Base-by-base conservation (phyloP, 2,113 vertebrate genomes). In the Semnornis frantzii region DNA sequence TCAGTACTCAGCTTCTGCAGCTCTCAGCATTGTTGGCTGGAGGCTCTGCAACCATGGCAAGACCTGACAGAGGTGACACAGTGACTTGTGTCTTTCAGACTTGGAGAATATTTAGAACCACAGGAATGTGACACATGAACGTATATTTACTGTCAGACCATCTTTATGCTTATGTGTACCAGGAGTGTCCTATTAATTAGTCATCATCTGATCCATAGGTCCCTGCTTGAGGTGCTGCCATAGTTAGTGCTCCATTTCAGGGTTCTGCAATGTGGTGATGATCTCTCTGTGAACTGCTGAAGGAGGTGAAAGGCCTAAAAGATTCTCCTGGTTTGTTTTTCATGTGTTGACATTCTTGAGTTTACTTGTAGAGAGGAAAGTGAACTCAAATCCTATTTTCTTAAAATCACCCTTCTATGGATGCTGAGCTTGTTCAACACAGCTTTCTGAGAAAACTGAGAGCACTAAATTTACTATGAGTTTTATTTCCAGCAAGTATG, bases 331-430 rank as follows among this genome's bases (percentile, higher is more conserved):
- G 15, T 84, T 52, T 48, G 19, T 33, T 85, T 60, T 28, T 31
- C 24, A 24, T 16, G 1, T 42, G 23, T 82, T 30, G 3, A 85
- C 15, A 59, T 66, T 73, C 30, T 28, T 60, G 19, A 37, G 6
- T 44, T 44, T 44, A 31, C 30, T 33, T 78, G 48, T 54, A 66
- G 28, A 60, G 58, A 82, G 15, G 44, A 82, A 83, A 90, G n/a
- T 46, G 31, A 84, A 21, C 16, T 88, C 23, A 74, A 55, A 44
- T 37, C 27, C 42, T 70, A 7, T 24, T 24, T 48, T 34, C 60
- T 92, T 82, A 9, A 77, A 50, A 42, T 9, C 6, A 18, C 11
- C 4, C 8, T 34, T 68, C 16, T 78, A 62, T 0, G 0, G 8
- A 12, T 84, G n/a, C 27, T 80, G 27, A 24, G 9, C 16, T 87